Base-by-base conservation (phyloP, 2,888 invertebrate genomes). In the Scaptomyza cyrtandrae region DNA sequence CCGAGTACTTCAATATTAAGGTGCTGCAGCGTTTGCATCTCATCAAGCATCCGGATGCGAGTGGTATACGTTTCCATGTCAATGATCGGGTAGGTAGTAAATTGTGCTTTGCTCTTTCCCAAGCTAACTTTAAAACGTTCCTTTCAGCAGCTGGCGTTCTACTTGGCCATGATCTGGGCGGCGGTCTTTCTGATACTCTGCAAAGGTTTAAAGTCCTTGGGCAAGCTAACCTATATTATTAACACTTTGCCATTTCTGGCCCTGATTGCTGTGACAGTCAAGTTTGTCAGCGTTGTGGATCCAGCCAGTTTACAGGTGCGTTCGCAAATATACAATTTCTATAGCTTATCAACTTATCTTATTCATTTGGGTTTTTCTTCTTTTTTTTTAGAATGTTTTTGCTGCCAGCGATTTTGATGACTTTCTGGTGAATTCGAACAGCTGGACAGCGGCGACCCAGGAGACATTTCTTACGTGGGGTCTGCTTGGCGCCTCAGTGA, bases 81-180 rank as follows among this genome's bases (percentile, higher is more conserved):
- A 91, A 86, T 69, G 89, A 91, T 88, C 90, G 86, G 81, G 91
- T 91, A 87, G 83, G 90, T 88, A 50, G 33, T 14, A 14, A 48
- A 44, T 27, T 11, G 9, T 9, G 14, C 5, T 37, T 24, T 27
- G 9, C 2, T 39, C 1, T 16, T 64, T 29, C 19, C n/a, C 14
- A 44, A 33, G 39, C 60, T 69, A 73, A 66, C 52, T n/a, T 39
- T 63, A 24, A 55, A 14, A 41, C 7, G 19, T 74, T 78, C 48
- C 68, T 73, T 89, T 53, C 97, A 97, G 92, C 97, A 98, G 93
- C 95, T 97, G 72, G 97, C 97, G 3, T 97, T 98, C 92, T 97
- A 97, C 91, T 93, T 98, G 90, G 97, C 97, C 0, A 96, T 98
- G 5, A 95, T 97, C 24, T 98, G 98, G 98, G 95, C 97, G 94